These are phyloP conservation scores for Mya arenaria DNA, from an alignment of 1,140 invertebrate genomes.

Conservation along the genomic window DNA sequence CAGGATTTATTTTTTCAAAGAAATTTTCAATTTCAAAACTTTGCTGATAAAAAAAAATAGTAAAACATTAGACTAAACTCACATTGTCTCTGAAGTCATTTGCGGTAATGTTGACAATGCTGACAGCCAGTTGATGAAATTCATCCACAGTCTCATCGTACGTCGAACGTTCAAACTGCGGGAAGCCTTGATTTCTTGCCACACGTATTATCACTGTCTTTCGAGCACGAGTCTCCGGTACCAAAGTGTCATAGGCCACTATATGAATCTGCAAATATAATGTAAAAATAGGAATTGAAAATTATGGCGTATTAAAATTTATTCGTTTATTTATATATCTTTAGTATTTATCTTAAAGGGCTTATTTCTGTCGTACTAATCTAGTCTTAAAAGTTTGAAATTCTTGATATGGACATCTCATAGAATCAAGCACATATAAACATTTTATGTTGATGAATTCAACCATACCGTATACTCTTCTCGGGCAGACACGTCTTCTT, in stretches of 20 bases:
- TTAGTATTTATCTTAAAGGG: too few species aligned
- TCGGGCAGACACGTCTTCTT: constrained; percentile 2
- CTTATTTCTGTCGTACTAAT: too few species aligned
- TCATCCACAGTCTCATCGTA: constrained; percentile 30
- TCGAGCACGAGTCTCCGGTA: constrained; percentile 31
- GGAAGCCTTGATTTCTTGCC: constrained; percentile 32
- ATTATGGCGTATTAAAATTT: too few species aligned
- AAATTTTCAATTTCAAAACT: neutral
- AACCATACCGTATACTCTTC: too few species aligned
- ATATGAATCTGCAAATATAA: constrained; percentile 37
- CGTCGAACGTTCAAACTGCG: neutral
- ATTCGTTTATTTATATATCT: too few species aligned
- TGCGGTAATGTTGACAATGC: constrained; percentile 84
- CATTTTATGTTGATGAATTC: too few species aligned
- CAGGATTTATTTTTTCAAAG: constrained; percentile 7
- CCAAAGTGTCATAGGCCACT: constrained; percentile 33
- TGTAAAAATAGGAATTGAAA: too few species aligned
- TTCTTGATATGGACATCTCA: too few species aligned
- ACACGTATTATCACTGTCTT: constrained; percentile 29
- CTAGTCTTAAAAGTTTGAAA: too few species aligned
- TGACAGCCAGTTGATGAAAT: constrained; percentile 31
- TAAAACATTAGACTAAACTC: neutral
- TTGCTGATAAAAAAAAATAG: neutral
- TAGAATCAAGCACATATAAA: too few species aligned
- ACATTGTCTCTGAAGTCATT: constrained; percentile 52